Percentiles rank a stretch among this genome's conserved stretches.
These are phyloP conservation scores for Beroe ovata DNA, from an alignment of 37 sponge, comb jelly and placozoan species.

Conservation along the genomic window DNA sequence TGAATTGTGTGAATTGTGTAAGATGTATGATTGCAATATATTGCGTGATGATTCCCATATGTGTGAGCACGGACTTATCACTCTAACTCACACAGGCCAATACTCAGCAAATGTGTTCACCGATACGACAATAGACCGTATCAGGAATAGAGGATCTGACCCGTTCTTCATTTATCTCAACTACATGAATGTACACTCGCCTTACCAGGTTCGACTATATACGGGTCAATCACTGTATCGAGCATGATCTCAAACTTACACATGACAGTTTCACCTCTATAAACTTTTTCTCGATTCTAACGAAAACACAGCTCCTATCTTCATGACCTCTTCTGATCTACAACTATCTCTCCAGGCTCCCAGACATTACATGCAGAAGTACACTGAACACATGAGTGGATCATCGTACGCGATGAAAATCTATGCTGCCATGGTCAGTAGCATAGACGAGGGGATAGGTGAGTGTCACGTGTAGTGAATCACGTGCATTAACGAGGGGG, in stretches of 20 bases:
- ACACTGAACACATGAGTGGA: background rate
- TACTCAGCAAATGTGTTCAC: constrained; percentile 29
- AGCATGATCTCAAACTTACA: too few species aligned
- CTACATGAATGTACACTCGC: constrained; percentile 41
- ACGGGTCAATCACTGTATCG: too few species aligned
- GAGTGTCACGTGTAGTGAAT: too few species aligned
- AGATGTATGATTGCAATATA: background rate
- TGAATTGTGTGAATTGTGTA: background rate
- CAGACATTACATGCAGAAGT: background rate
- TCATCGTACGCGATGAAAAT: background rate
- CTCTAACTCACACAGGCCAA: too few species aligned
- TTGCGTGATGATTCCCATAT: too few species aligned
- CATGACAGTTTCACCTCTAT: too few species aligned
- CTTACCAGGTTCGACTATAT: constrained; percentile 17
- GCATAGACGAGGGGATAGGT: constrained; percentile 38
- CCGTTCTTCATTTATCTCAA: constrained; percentile 40
- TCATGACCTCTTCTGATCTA: too few species aligned
- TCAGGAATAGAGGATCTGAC: background rate
- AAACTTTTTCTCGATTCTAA: too few species aligned
- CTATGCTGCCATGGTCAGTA: constrained; percentile 32
- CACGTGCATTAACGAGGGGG: too few species aligned
- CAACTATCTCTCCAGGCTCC: constrained; percentile 20
- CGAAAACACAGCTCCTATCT: too few species aligned
- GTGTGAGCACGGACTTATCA: too few species aligned
- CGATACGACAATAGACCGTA: background rate